phyloP scores from a whole-genome alignment of 1,140 invertebrate species.

The Meloidogyne hapla region DNA sequence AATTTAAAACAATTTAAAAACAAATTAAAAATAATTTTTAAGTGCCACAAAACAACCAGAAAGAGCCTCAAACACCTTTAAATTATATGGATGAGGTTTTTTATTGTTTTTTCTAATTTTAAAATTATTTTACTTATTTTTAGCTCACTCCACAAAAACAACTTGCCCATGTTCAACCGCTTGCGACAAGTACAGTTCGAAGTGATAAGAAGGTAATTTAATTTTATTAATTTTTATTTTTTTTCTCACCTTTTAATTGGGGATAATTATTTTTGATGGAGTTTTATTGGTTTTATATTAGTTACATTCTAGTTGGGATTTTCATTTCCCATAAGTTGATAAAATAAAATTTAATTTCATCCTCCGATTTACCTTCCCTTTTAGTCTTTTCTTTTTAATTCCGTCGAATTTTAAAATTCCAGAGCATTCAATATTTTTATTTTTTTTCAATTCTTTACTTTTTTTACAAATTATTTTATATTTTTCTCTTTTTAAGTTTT shows the following conservation, averaged over 20 bases:
- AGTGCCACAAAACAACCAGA: conserved; percentile 29
- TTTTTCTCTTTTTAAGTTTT: background rate
- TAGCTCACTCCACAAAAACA: conserved; percentile 7
- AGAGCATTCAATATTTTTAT: no score
- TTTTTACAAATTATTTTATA: background rate
- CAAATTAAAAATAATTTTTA: background rate
- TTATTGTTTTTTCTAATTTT: no score
- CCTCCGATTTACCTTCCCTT: no score
- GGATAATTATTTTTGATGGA: no score
- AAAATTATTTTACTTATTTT: background rate
- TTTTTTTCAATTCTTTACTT: background rate
- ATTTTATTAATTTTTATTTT: background rate
- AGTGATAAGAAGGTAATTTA: background rate
- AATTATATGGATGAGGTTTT: conserved; percentile 48
- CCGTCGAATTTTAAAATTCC: no score
- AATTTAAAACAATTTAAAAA: background rate
- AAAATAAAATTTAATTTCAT: no score
- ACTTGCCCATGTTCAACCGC: background rate
- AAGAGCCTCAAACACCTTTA: conserved; percentile 41
- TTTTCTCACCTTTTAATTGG: background rate
- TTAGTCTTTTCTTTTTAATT: no score
- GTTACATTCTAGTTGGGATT: no score
- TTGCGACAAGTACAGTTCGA: background rate
- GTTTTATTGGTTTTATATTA: no score
- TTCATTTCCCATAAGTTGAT: no score